A percentile compares a stretch with the other conserved stretches of the same genome.
These are phyloP conservation scores for Polyommatus iphigenia DNA, from an alignment of 2,888 invertebrate genomes.

Conservation along the genomic window DNA sequence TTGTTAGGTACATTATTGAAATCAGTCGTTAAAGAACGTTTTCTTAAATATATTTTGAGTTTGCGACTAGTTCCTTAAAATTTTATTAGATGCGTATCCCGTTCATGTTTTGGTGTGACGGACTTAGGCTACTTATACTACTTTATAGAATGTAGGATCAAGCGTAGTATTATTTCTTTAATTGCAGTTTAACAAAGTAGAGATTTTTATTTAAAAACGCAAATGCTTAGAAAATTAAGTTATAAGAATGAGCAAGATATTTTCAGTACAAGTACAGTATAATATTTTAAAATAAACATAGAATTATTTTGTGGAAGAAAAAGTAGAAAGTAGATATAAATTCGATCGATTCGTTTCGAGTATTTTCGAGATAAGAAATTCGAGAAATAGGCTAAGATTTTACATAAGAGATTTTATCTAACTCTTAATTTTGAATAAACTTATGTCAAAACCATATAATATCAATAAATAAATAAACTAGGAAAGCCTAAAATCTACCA, in stretches of 20 bases:
- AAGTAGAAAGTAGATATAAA: not conserved
- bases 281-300: not conserved
- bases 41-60: not conserved
- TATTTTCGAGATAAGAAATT: slow-evolving; percentile 2
- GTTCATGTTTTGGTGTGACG: not conserved
- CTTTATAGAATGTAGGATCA: not conserved
- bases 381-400: not conserved
- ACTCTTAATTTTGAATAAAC: not conserved
- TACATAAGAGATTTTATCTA: not conserved
- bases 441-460: not conserved
- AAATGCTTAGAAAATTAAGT: not conserved
- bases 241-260: not conserved
- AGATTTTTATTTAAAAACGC: not conserved
- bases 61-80: slow-evolving; percentile 7
- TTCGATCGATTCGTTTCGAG: slow-evolving; percentile 31
- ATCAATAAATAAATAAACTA: slow-evolving; percentile 9
- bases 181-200: not conserved
- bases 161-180: not conserved
- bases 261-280: not conserved
- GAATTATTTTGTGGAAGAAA: not conserved
- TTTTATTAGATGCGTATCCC: not conserved
- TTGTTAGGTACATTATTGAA: not conserved
- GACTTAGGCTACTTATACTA: not conserved
- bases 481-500: not conserved
- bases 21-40: not conserved